These are phyloP conservation scores for Neopipo cinnamomea DNA, from an alignment of 2,113 vertebrate species.

Conservation along the genomic window DNA sequence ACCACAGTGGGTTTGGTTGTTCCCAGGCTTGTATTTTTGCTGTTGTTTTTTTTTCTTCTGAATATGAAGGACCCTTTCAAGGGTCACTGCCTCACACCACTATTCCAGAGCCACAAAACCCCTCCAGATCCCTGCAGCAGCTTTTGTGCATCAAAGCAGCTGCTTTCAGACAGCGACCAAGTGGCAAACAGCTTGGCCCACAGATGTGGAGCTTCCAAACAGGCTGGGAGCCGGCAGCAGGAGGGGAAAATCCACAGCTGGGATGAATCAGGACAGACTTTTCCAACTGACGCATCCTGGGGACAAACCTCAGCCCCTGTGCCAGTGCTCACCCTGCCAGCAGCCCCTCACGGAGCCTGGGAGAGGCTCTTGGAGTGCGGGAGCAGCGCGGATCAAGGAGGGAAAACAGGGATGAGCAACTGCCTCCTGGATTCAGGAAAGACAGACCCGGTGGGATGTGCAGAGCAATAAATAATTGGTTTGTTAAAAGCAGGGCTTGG, in stretches of 20 bases:
- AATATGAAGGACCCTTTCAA: background rate
- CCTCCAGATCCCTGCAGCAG: background rate
- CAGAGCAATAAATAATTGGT: background rate
- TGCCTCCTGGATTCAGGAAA: background rate
- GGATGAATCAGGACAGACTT: slow-evolving; percentile 18
- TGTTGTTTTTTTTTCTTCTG: background rate
- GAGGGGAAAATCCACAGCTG: slow-evolving; percentile 22
- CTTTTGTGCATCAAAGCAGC: slow-evolving; percentile 47
- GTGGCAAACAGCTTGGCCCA: background rate
- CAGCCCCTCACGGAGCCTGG: background rate
- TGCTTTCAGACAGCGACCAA: slow-evolving; percentile 3
- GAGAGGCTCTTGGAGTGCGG: background rate
- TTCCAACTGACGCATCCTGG: background rate
- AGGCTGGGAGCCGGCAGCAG: background rate
- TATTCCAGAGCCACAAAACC: background rate
- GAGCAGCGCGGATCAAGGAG: background rate
- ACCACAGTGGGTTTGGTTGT: background rate
- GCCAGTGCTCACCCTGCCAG: background rate
- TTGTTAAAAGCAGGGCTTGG: background rate
- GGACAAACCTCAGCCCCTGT: background rate
- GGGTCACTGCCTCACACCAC: fast-evolving
- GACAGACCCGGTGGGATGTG: fast-evolving
- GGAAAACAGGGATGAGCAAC: background rate
- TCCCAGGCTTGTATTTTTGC: background rate
- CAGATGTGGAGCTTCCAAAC: background rate